These are phyloP conservation scores for Dolomedes plantarius DNA, from an alignment of 2,888 invertebrate genomes.

Conservation along the genomic window DNA sequence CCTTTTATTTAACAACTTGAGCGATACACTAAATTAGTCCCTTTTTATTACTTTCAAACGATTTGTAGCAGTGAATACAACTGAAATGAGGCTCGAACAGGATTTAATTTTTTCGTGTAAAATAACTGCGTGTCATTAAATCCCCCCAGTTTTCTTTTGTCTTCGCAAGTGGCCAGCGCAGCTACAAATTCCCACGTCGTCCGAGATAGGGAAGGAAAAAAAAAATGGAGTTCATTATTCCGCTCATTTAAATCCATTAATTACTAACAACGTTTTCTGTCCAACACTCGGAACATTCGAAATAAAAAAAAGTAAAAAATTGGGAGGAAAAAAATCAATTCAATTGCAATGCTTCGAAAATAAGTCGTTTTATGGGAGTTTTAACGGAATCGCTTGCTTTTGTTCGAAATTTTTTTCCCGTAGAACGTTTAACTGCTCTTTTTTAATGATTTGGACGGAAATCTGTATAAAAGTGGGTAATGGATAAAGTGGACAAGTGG, in stretches of 20 bases:
- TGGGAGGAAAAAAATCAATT: constrained; percentile 21
- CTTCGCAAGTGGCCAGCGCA: constrained; percentile 52
- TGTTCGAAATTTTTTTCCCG: neutral
- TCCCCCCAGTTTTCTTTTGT: constrained; percentile 20
- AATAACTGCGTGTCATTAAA: constrained; percentile 10
- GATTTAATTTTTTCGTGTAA: neutral
- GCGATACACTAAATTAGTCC: neutral
- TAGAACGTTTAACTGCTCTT: constrained; percentile 25
- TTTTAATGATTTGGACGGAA: constrained; percentile 53
- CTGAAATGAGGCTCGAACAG: neutral
- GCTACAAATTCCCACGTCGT: constrained; percentile 50
- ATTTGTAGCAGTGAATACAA: neutral
- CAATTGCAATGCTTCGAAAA: constrained; percentile 50
- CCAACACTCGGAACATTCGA: constrained; percentile 32
- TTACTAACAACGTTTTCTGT: constrained; percentile 66
- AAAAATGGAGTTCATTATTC: constrained; percentile 60
- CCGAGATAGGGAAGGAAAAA: constrained; percentile 21
- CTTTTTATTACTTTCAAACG: neutral
- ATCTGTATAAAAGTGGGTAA: constrained; percentile 56
- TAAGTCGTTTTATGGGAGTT: constrained; percentile 62
- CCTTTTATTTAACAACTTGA: neutral
- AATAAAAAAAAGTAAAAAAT: neutral
- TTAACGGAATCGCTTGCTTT: constrained; percentile 44
- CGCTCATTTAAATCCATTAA: constrained; percentile 69
- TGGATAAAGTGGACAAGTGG: constrained; percentile 68